Evolutionary conservation across 2,888 invertebrate genomes (phyloP), one percentile per base, ranked within the genome.

Genomic region (Ferrisia virgata): DNA sequence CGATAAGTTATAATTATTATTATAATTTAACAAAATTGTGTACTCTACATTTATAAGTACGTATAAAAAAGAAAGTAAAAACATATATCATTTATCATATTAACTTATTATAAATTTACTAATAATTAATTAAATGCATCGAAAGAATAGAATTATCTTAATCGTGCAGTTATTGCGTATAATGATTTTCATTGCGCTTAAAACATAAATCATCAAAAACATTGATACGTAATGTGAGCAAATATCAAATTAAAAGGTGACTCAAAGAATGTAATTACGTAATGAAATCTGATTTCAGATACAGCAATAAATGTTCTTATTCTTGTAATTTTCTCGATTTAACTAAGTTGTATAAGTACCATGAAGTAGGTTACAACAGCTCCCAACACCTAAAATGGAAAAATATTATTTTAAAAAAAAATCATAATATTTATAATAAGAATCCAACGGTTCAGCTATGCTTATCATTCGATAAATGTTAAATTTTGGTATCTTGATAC

Each of bases 311-410:
- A 28, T 64, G 13, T 64, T 5, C 9, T 64, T 28, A 1, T 9
- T 11, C 8, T 58, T n/a, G 8, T 18, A 1, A 39, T 39, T 9
- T 53, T 53, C 0, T 58, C 5, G 64, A 36, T 85, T 90, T 92
- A 95, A 88, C 95, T 95, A 88, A 96, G 92, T 89, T 95, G 95
- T 82, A 96, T 95, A 91, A 96, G 90, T 90, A 95, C 95, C 95
- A 96, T 95, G 91, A 96, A 96, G 89, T 96, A 95, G 36, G 95
- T 96, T 0, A 96, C 95, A 4, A 94, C 94, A 53, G 95, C 95
- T 86, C 95, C 95, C 47, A 96, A 91, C 13, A 96, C 95, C 95
- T 95, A 88, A 85, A 89, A 88, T 86, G 85, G 86, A 87, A 86
- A 85, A 85, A 72, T 83, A 80, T 36, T 80, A 33, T 53, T 47